These are phyloP conservation scores for Campoplex capitator DNA, from an alignment of 2,888 invertebrate genomes.

Conservation along the genomic window DNA sequence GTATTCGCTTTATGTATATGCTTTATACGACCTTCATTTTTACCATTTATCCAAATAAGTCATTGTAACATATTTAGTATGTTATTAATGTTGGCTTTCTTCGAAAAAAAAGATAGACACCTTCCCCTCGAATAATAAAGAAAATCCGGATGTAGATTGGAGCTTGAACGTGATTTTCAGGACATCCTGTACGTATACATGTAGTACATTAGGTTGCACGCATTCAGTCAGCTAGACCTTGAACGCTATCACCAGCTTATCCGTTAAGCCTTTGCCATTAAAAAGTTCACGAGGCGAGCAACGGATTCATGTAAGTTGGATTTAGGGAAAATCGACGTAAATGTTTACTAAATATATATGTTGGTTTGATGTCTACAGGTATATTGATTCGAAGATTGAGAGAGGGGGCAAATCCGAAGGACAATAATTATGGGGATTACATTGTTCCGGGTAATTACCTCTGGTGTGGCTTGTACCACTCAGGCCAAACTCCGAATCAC, in stretches of 20 bases:
- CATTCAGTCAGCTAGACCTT: slow-evolving; percentile 2
- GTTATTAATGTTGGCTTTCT: not conserved
- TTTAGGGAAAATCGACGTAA: slow-evolving; percentile 20
- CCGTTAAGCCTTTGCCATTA: not conserved
- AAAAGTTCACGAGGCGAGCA: not conserved
- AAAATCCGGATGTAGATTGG: not conserved
- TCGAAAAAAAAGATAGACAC: not conserved
- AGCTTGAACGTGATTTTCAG: not conserved
- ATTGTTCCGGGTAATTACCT: slow-evolving; percentile 78
- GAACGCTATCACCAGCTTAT: slow-evolving; percentile 7
- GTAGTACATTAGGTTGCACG: not conserved
- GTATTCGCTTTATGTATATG: not conserved
- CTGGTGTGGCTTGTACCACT: slow-evolving; percentile 70
- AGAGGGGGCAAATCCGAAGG: slow-evolving; percentile 60
- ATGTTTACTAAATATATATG: slow-evolving; percentile 10
- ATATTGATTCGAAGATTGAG: slow-evolving; percentile 12
- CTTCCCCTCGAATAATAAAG: not conserved
- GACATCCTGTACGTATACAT: slow-evolving; percentile 4
- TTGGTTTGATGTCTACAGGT: slow-evolving; percentile 1
- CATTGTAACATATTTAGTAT: not conserved
- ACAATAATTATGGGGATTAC: slow-evolving; percentile 80
- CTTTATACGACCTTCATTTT: not conserved
- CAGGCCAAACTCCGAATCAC: slow-evolving; percentile 65
- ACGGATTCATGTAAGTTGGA: slow-evolving; percentile 2
- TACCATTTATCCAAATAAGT: not conserved